Evolutionary conservation across 2,797 vertebrate genomes (phyloP).

Genomic region (Apogon hyalosoma): DNA sequence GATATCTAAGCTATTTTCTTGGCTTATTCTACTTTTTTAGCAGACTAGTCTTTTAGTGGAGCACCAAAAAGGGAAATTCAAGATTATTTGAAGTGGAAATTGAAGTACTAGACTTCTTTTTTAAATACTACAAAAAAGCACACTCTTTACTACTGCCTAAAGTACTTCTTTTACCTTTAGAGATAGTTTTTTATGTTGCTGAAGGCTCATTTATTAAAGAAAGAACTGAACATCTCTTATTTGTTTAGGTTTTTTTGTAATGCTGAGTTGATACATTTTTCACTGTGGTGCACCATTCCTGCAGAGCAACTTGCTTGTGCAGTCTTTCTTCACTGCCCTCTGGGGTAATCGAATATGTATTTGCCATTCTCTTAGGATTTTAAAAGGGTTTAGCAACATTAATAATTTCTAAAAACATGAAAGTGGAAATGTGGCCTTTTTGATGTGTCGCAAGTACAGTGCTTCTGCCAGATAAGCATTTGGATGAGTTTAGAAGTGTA

Average conservation of each 20-base stretch:
- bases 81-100: background rate
- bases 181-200: slow-evolving; percentile 49
- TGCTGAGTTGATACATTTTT: slow-evolving; percentile 74
- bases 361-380: slow-evolving; percentile 74
- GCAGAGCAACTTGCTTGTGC: slow-evolving; percentile 69
- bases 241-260: slow-evolving; percentile 73
- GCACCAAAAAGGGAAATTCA: slow-evolving; percentile 23
- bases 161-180: slow-evolving; percentile 44
- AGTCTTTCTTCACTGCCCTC: slow-evolving; percentile 63
- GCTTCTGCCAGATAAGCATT: slow-evolving; percentile 69
- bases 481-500: slow-evolving; percentile 41
- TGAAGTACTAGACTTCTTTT: slow-evolving; percentile 36
- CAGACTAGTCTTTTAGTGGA: slow-evolving; percentile 1
- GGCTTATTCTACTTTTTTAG: slow-evolving; percentile 22
- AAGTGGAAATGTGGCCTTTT: slow-evolving; percentile 63
- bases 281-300: slow-evolving; percentile 42
- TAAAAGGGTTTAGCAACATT: slow-evolving; percentile 79
- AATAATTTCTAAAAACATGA: slow-evolving; percentile 82
- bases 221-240: slow-evolving; percentile 64
- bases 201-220: slow-evolving; percentile 69
- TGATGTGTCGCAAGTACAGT: slow-evolving; percentile 53
- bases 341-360: slow-evolving; percentile 81
- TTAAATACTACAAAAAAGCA: slow-evolving; percentile 46
- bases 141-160: slow-evolving; percentile 34
- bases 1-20: slow-evolving; percentile 17